Evolutionary conservation across 2,888 invertebrate species (phyloP).

Genomic region (Anaspis maculata): DNA sequence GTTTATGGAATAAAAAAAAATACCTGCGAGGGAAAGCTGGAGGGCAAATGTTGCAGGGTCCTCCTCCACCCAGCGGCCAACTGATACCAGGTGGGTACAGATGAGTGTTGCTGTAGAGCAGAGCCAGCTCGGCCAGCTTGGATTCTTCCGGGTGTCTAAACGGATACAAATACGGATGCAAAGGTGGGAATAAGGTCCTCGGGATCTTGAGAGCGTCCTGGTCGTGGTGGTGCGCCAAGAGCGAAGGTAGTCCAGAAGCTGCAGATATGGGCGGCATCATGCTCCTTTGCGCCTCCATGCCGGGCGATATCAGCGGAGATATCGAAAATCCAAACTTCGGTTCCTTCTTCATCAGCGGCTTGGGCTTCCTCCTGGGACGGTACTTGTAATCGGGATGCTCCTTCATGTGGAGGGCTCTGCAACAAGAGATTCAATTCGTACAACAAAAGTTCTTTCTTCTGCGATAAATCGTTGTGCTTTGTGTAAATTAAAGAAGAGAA

Average conservation of each 20-base stretch:
- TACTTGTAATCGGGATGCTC: constrained; percentile 92
- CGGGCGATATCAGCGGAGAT: constrained; percentile 53
- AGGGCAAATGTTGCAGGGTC: constrained; percentile 39
- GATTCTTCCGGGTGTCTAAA: constrained; percentile 51
- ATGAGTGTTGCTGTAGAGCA: constrained; percentile 51
- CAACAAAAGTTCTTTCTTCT: no score
- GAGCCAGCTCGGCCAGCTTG: constrained; percentile 59
- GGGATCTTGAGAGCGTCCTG: constrained; percentile 52
- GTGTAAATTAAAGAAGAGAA: not conserved
- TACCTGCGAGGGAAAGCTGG: constrained; percentile 39
- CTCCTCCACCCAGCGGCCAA: constrained; percentile 32
- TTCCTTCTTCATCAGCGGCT: constrained; percentile 74
- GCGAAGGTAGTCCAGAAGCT: constrained; percentile 44
- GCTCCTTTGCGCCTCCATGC: constrained; percentile 42
- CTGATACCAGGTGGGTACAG: constrained; percentile 46
- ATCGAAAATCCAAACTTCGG: constrained; percentile 65
- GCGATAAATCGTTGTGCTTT: no score
- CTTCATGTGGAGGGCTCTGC: constrained; percentile 86
- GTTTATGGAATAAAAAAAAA: no score
- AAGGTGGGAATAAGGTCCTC: constrained; percentile 59
- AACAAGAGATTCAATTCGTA: constrained; percentile 25
- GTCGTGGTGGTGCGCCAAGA: constrained; percentile 49
- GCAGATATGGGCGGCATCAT: constrained; percentile 43
- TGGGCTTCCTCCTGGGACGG: constrained; percentile 78
- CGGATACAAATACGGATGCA: constrained; percentile 66